Conservation (phyloP, 2,888 invertebrate genomes). For the Tolmerus cingulatus region DNA sequence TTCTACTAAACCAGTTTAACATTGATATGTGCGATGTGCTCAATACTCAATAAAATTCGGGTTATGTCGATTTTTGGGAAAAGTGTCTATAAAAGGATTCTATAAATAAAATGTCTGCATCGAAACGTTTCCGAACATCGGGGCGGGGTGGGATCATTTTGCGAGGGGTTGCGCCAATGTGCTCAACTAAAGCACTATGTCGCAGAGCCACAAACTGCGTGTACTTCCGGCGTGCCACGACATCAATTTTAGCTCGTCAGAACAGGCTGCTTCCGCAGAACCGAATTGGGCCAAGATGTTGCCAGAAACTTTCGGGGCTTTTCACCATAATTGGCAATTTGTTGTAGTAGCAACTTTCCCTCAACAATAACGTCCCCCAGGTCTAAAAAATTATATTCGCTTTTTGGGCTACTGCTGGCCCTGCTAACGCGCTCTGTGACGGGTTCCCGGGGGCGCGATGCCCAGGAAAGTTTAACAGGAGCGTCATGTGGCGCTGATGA, state of each 20-base stretch:
- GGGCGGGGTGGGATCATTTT: neutral
- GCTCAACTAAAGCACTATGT: neutral
- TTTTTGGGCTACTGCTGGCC: neutral
- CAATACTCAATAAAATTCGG: no score
- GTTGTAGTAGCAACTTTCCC: neutral
- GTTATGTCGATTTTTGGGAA: no score
- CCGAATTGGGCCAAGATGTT: conserved; percentile 36
- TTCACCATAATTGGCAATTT: conserved; percentile 41
- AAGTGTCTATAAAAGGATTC: neutral
- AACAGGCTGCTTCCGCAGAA: neutral
- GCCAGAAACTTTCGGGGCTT: conserved; percentile 29
- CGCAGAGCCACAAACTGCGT: neutral
- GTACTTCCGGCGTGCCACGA: neutral
- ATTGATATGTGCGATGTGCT: no score
- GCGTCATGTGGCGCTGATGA: conserved; percentile 35
- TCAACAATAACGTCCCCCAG: neutral
- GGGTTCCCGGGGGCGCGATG: neutral
- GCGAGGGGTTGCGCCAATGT: neutral
- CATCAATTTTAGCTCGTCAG: conserved; percentile 14
- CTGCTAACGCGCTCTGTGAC: neutral
- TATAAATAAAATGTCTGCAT: neutral
- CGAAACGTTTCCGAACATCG: neutral
- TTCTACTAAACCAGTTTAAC: no score
- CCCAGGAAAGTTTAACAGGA: conserved; percentile 9
- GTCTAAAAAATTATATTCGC: neutral